Base-by-base conservation (phyloP, 2,888 invertebrate species). In the Limnephilus marmoratus region DNA sequence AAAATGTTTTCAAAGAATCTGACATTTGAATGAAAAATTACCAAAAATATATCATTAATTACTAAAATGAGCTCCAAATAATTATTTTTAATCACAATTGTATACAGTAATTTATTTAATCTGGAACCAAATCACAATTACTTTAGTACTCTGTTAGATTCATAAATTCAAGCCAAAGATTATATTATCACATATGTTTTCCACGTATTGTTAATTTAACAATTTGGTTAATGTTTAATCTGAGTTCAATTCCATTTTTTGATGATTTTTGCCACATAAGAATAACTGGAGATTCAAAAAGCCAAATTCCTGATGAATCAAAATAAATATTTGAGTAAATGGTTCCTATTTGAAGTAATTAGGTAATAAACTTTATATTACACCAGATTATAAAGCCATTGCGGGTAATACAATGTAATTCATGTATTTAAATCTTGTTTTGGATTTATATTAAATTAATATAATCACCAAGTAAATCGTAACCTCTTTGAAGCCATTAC, bases 1-100 rank as follows among this genome's bases (percentile, higher is more conserved):
- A 94, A 90, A 95, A 94, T 93, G 94, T 96, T 24, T 96, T 96
- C 94, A 95, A 95, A 93, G 95, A 96, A 94, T 95, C 96, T 1
- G 96, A 96, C 93, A 96, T 96, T 94, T 96, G 95, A 95, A 91
- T 53, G 68, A 68, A 68, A 68, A 68, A 68, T 68, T 24, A 9
- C n/a, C 24, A 68, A 31, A 31, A 31, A 24, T 49, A 9, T 45
- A 12, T n/a, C 9, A 4, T 3, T 37, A 29, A 34, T 81, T 83
- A 24, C 9, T 37, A 18, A 37, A 37, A 37, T 83, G 83, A 31
- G 13, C 18, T 5, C 1, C 4, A 53, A 53, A 53, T 45, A 11
- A 18, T 24, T 5, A 68, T 9, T 68, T 68, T 68, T 68, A 7
- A 9, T 9, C 24, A 68, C 1, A 68, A 68, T 49, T 49, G 15